phyloP scores from a whole-genome alignment of 1,140 invertebrate species.

The Platorchestia sp. region DNA sequence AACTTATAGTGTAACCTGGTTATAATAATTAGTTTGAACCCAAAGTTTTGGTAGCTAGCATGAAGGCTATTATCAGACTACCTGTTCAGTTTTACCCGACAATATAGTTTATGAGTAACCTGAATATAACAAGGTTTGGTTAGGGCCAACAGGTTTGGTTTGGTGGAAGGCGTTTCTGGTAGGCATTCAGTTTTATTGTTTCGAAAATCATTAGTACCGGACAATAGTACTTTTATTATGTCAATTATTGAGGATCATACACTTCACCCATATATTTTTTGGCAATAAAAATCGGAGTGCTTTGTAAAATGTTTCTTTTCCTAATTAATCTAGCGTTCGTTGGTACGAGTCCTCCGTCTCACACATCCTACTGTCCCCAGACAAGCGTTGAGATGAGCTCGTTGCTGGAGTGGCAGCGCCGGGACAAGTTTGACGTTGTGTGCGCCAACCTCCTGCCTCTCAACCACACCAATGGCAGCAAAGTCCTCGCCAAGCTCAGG shows the following conservation, averaged over 20 bases:
- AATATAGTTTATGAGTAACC: too few species aligned
- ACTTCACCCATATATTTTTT: not conserved
- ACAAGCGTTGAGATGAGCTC: not conserved
- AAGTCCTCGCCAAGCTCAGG: not conserved
- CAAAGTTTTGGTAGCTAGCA: too few species aligned
- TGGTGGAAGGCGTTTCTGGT: too few species aligned
- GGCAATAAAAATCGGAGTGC: not conserved
- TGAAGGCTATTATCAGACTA: too few species aligned
- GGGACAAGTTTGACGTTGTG: constrained; percentile 20
- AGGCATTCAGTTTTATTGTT: too few species aligned
- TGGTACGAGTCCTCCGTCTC: not conserved
- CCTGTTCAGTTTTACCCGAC: too few species aligned
- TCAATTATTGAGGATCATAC: not conserved
- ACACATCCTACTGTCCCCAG: not conserved
- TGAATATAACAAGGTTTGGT: too few species aligned
- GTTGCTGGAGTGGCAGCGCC: constrained; percentile 8
- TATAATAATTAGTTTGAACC: too few species aligned
- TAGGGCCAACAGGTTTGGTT: too few species aligned
- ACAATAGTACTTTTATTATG: too few species aligned
- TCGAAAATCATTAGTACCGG: too few species aligned
- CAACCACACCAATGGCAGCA: not conserved
- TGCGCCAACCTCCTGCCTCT: not conserved
- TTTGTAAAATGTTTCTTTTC: not conserved
- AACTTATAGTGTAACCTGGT: too few species aligned
- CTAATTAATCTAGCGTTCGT: not conserved